Percentiles rank a stretch among this genome's conserved stretches.
These are phyloP conservation scores for Pollimyrus isidori DNA, from an alignment of 2,113 vertebrate genomes.

Conservation along the genomic window DNA sequence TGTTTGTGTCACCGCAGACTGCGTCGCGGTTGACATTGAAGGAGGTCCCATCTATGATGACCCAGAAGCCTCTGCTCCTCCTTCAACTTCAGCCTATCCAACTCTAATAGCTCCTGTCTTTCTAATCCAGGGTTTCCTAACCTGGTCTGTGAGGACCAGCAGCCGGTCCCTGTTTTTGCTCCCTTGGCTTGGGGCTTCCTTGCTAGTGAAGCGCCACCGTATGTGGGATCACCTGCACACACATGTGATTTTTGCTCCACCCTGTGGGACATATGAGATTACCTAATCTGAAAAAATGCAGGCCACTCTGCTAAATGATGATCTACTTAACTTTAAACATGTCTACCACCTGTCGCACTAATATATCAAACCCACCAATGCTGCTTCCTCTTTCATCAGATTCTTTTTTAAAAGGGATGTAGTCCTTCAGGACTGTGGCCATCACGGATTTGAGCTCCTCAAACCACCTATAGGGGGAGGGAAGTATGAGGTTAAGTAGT, in stretches of 20 bases:
- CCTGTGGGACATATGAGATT: neutral
- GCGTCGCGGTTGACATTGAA: constrained; percentile 49
- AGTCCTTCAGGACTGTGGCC: constrained; percentile 21
- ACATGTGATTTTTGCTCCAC: neutral
- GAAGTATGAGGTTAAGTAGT: constrained; percentile 19
- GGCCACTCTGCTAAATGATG: too few species aligned
- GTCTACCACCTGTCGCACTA: neutral
- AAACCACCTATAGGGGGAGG: neutral
- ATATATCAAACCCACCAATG: neutral
- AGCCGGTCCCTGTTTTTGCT: neutral
- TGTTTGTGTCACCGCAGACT: constrained; percentile 43
- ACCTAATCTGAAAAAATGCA: neutral
- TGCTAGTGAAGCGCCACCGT: neutral
- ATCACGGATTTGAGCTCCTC: constrained; percentile 30
- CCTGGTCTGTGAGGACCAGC: neutral
- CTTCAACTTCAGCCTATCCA: constrained; percentile 39
- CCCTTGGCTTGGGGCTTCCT: neutral
- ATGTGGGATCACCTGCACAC: neutral
- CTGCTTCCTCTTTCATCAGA: neutral
- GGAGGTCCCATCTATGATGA: constrained; percentile 38
- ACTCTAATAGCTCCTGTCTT: constrained; percentile 32
- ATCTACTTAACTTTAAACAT: too few species aligned
- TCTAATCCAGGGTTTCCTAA: constrained; percentile 27
- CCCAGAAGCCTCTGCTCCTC: constrained; percentile 37
- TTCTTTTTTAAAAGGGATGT: neutral